phyloP scores from a whole-genome alignment of 2,888 invertebrate species.

The Dasypolia templi region DNA sequence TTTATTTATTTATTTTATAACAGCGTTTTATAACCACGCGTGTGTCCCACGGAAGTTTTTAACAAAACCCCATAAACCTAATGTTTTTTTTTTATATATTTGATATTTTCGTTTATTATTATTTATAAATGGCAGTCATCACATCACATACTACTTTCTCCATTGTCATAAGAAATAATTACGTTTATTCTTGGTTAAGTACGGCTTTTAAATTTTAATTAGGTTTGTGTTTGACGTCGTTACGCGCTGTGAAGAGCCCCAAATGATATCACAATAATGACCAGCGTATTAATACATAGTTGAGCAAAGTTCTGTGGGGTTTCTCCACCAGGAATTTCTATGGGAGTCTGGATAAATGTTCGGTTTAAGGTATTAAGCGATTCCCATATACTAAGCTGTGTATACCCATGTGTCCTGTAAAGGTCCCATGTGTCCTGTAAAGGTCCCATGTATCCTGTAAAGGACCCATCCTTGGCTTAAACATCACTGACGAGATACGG shows the following conservation, averaged over 20 bases:
- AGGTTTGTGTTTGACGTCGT: background rate
- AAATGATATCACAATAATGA: background rate
- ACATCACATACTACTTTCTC: background rate
- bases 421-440: no score
- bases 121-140: background rate
- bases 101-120: background rate
- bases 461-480: no score
- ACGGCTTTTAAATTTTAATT: slow-evolving; percentile 8
- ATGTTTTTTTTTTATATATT: background rate
- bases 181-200: background rate
- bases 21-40: background rate
- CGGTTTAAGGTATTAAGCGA: no score
- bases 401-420: no score
- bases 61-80: slow-evolving; percentile 18
- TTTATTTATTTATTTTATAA: no score
- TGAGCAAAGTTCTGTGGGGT: no score
- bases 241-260: background rate
- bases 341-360: no score
- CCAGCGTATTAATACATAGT: background rate
- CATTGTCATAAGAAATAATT: background rate
- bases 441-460: no score
- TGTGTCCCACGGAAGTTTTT: background rate
- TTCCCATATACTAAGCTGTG: no score
- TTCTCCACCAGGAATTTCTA: no score
- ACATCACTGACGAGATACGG: no score